Evolutionary conservation across 2,797 vertebrate species (phyloP).

Genomic region (Chelmon rostratus): DNA sequence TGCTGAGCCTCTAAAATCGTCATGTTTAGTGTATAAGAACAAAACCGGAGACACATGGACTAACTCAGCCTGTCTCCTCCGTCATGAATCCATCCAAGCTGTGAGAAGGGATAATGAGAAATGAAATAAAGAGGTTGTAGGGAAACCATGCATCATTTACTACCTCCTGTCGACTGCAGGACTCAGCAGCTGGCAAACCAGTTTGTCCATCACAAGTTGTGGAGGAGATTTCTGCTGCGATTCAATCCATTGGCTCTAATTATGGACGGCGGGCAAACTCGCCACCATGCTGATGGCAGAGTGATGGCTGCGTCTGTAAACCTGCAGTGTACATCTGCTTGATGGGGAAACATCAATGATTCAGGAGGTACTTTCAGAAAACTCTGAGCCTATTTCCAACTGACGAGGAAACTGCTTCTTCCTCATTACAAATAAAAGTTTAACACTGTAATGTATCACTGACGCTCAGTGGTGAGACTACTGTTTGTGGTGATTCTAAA

Average conservation of each 20-base stretch:
- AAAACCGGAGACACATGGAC: not conserved
- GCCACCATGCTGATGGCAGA: not conserved
- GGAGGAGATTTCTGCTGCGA: constrained; percentile 19
- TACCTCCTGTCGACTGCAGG: constrained; percentile 22
- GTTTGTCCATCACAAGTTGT: constrained; percentile 30
- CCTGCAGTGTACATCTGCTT: not conserved
- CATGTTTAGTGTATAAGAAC: constrained; percentile 10
- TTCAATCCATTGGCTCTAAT: constrained; percentile 35
- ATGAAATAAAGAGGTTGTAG: constrained; percentile 2
- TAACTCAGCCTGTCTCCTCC: not conserved
- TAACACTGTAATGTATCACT: not conserved
- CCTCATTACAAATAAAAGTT: constrained; percentile 7
- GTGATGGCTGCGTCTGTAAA: constrained; percentile 13
- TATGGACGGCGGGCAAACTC: not conserved
- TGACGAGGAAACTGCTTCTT: not conserved
- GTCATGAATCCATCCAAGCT: not conserved
- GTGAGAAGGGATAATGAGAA: constrained; percentile 21
- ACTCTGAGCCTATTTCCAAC: not conserved
- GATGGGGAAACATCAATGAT: not conserved
- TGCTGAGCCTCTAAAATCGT: not conserved
- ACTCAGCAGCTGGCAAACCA: constrained; percentile 36
- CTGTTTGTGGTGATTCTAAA: not conserved
- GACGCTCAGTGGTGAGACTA: constrained; percentile 9
- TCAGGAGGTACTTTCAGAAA: not conserved
- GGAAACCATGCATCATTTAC: constrained; percentile 39